phyloP scores from a whole-genome alignment of 2,113 vertebrate species.

The Colinus virginianus region DNA sequence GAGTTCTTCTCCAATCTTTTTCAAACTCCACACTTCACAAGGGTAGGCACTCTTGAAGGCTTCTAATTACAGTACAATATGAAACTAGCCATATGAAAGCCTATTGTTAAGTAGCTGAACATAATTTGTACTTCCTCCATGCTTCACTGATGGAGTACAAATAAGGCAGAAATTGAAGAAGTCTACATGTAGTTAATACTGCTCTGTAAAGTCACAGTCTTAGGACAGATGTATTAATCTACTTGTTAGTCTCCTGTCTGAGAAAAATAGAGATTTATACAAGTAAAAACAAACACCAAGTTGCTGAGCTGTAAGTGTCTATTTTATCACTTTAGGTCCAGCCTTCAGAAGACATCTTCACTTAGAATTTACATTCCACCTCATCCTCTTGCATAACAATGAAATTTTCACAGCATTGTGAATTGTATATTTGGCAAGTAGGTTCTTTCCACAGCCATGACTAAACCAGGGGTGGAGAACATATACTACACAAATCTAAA shows the following conservation, averaged over 20 bases:
- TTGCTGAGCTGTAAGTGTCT: background rate
- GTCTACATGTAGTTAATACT: background rate
- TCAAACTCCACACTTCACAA: background rate
- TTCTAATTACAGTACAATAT: conserved; percentile 24
- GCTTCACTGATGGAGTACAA: background rate
- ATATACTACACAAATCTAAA: background rate
- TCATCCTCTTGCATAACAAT: background rate
- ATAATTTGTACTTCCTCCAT: conserved; percentile 35
- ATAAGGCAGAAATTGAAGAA: background rate
- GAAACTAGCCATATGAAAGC: conserved; percentile 25
- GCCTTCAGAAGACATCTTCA: background rate
- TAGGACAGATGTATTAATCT: background rate
- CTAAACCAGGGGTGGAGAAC: background rate
- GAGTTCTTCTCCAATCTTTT: conserved; percentile 47
- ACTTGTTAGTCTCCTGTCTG: background rate
- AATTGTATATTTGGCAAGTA: background rate
- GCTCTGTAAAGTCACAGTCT: background rate
- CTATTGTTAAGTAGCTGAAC: background rate
- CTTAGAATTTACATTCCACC: background rate
- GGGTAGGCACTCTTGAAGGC: background rate
- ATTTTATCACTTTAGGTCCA: background rate
- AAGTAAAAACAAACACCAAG: background rate
- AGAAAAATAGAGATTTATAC: background rate
- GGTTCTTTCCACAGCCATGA: background rate
- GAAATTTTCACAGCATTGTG: background rate